Conservation (phyloP, 2,888 invertebrate genomes). For the Saturnia pavonia region DNA sequence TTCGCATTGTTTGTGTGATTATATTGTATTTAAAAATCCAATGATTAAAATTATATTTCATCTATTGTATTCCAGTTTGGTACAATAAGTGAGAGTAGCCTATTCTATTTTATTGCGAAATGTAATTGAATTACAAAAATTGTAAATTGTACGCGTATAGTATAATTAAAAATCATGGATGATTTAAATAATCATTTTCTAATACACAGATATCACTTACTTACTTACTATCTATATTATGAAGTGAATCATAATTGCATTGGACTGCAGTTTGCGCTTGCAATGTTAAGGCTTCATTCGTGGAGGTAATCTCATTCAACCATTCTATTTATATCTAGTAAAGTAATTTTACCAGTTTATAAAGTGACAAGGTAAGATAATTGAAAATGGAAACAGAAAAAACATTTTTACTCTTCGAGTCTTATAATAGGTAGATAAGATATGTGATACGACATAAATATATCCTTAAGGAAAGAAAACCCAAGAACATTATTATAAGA, state of each 20-base stretch:
- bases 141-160: background rate
- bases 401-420: background rate
- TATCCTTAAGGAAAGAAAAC: background rate
- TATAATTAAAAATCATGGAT: background rate
- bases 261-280: background rate
- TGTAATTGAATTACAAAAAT: background rate
- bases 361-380: background rate
- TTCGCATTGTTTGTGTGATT: slow-evolving; percentile 10
- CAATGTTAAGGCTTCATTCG: slow-evolving; percentile 5
- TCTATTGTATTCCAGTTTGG: background rate
- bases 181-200: background rate
- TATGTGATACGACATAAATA: background rate
- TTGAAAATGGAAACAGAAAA: background rate
- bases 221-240: background rate
- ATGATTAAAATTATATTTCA: background rate
- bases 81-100: background rate
- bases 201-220: background rate
- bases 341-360: slow-evolving; percentile 1
- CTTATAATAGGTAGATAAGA: background rate
- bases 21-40: slow-evolving; percentile 6
- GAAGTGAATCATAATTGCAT: slow-evolving; percentile 4
- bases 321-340: slow-evolving; percentile 6
- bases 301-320: slow-evolving; percentile 6
- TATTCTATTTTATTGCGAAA: background rate
- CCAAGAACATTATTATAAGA: background rate